Percentiles rank a stretch among this genome's conserved stretches.
phyloP scores from a whole-genome alignment of 30 jellyfish, hydroid and myxozoan species.

The Chironex yamaguchii region DNA sequence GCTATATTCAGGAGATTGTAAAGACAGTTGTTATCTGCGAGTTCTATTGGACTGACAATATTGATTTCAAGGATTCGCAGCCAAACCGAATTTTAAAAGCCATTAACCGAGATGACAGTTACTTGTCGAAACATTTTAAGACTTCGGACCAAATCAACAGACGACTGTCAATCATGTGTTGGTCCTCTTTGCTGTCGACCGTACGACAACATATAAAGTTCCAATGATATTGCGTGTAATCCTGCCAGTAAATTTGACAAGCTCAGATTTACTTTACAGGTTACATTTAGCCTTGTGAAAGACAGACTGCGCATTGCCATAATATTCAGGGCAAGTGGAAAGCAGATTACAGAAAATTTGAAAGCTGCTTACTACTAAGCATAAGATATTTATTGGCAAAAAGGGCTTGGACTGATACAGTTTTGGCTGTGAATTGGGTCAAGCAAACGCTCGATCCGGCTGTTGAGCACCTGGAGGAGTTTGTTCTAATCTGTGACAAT shows the following conservation, averaged over 20 bases:
- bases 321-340: slow-evolving; percentile 40
- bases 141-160: too few relatives aligned
- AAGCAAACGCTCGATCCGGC: slow-evolving; percentile 31
- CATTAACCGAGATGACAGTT: too few relatives aligned
- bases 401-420: slow-evolving; percentile 30
- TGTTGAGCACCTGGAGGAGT: slow-evolving; percentile 16
- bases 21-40: too few relatives aligned
- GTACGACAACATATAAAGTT: too few relatives aligned
- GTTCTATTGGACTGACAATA: too few relatives aligned
- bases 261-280: slow-evolving; percentile 36
- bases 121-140: too few relatives aligned
- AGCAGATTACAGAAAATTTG: neutral
- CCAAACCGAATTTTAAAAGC: too few relatives aligned
- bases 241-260: slow-evolving; percentile 54
- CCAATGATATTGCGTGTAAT: too few relatives aligned
- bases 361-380: slow-evolving; percentile 19
- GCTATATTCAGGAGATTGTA: too few relatives aligned
- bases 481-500: slow-evolving; percentile 48
- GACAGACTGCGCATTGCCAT: slow-evolving; percentile 12
- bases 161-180: too few relatives aligned
- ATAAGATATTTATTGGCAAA: slow-evolving; percentile 33
- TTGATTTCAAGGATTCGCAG: too few relatives aligned
- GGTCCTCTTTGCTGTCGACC: too few relatives aligned
- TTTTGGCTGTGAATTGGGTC: slow-evolving; percentile 30
- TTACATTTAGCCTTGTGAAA: slow-evolving; percentile 22